phyloP scores from a whole-genome alignment of 1,140 invertebrate genomes.

The Panagrolaimus sp. region DNA sequence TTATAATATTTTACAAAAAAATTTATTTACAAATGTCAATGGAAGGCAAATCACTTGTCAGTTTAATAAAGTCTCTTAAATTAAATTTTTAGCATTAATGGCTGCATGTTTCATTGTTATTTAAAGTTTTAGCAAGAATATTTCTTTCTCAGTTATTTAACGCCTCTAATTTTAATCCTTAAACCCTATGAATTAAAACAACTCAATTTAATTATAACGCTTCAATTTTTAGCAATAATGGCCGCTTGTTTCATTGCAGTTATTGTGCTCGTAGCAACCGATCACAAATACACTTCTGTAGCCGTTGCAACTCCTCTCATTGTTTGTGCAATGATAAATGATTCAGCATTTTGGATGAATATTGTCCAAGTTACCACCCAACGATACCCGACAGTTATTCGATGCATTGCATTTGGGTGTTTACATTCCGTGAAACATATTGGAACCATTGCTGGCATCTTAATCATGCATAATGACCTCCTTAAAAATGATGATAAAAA shows the following conservation, averaged over 20 bases:
- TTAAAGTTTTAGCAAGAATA: no score
- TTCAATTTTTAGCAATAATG: conserved; percentile 34
- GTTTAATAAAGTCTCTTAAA: no score
- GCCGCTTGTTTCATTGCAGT: conserved; percentile 39
- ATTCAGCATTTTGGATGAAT: conserved; percentile 53
- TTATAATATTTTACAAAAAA: no score
- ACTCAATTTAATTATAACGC: no score
- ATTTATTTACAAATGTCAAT: no score
- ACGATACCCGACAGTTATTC: conserved; percentile 50
- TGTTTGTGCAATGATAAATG: conserved; percentile 50
- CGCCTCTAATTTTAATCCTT: no score
- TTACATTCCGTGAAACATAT: conserved; percentile 47
- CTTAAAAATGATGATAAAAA: conserved; percentile 1
- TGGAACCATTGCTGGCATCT: conserved; percentile 43
- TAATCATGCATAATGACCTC: conserved; percentile 32
- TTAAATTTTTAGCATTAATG: no score
- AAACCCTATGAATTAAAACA: no score
- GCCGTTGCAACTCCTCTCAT: conserved; percentile 38
- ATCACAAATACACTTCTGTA: conserved; percentile 18
- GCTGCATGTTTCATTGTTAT: no score
- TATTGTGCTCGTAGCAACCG: conserved; percentile 33
- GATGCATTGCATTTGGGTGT: conserved; percentile 51
- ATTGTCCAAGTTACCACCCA: conserved; percentile 45
- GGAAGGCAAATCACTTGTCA: no score
- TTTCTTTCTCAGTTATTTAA: no score